Conservation (phyloP, 2,888 invertebrate genomes). For the Euplexia lucipara region DNA sequence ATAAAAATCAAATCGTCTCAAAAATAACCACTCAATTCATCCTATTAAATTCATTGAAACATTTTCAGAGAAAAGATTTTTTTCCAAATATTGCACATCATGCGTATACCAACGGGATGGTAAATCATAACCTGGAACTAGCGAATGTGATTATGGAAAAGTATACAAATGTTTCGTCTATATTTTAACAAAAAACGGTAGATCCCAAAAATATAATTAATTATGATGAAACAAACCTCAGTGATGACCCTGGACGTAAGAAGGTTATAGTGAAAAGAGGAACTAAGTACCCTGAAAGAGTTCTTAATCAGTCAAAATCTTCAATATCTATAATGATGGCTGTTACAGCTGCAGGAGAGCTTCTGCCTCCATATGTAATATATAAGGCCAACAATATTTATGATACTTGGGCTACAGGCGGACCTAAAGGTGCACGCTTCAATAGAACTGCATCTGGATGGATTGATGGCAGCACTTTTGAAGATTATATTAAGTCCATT, state of each 20-base stretch:
- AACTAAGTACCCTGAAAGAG: slow-evolving; percentile 67
- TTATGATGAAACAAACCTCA: slow-evolving; percentile 39
- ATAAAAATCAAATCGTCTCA: no score
- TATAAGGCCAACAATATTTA: slow-evolving; percentile 75
- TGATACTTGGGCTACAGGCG: slow-evolving; percentile 72
- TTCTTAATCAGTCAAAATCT: slow-evolving; percentile 27
- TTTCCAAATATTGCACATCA: no score
- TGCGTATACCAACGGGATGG: no score
- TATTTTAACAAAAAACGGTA: no score
- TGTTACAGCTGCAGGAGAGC: slow-evolving; percentile 70
- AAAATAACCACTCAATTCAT: no score
- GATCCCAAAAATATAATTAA: slow-evolving; percentile 30
- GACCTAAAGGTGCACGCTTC: slow-evolving; percentile 64
- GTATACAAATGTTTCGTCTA: no score
- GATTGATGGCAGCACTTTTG: slow-evolving; percentile 70
- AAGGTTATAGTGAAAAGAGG: slow-evolving; percentile 61
- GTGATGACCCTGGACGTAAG: slow-evolving; percentile 42
- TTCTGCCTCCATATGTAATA: slow-evolving; percentile 74
- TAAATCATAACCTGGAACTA: no score
- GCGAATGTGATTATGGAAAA: no score
- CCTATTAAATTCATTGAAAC: no score
- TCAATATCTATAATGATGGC: slow-evolving; percentile 72
- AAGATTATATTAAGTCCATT: slow-evolving; percentile 52
- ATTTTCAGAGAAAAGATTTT: no score
- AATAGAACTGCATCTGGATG: slow-evolving; percentile 50